A percentile compares a stretch with the other conserved stretches of the same genome.
Conservation (phyloP, 2,113 vertebrate genomes). For the Onychostruthus taczanowskii region DNA sequence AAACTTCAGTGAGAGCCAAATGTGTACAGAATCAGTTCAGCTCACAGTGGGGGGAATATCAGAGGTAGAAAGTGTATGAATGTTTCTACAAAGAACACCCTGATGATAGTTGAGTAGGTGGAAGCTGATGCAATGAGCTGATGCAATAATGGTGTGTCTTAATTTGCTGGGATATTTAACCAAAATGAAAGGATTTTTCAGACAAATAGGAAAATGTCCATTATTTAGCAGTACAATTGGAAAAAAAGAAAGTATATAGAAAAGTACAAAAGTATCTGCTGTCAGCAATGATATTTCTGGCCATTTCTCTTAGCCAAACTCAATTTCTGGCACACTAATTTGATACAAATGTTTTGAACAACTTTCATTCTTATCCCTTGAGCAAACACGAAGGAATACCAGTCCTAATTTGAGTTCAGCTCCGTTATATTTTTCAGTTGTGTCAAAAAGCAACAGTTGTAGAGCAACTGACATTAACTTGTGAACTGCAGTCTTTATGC, state of each 20-base stretch:
- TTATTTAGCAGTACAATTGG: background rate
- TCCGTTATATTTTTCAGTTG: background rate
- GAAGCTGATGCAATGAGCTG: background rate
- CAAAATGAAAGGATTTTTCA: background rate
- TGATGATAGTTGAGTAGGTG: background rate
- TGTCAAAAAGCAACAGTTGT: background rate
- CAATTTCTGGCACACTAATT: background rate
- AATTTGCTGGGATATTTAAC: background rate
- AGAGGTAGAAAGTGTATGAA: background rate
- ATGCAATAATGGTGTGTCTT: background rate
- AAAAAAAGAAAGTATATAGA: background rate
- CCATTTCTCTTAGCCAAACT: background rate
- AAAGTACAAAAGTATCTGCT: background rate
- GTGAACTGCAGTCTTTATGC: background rate
- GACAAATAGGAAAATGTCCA: background rate
- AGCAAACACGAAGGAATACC: background rate
- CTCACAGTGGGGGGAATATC: background rate
- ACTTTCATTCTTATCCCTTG: background rate
- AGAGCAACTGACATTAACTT: background rate
- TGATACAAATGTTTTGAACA: background rate
- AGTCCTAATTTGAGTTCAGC: background rate
- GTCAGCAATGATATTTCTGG: background rate
- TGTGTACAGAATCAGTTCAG: background rate
- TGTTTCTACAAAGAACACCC: background rate
- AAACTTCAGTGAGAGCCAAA: background rate